Evolutionary conservation across 2,113 vertebrate genomes (phyloP).

Genomic region (Diphyllodes magnificus): DNA sequence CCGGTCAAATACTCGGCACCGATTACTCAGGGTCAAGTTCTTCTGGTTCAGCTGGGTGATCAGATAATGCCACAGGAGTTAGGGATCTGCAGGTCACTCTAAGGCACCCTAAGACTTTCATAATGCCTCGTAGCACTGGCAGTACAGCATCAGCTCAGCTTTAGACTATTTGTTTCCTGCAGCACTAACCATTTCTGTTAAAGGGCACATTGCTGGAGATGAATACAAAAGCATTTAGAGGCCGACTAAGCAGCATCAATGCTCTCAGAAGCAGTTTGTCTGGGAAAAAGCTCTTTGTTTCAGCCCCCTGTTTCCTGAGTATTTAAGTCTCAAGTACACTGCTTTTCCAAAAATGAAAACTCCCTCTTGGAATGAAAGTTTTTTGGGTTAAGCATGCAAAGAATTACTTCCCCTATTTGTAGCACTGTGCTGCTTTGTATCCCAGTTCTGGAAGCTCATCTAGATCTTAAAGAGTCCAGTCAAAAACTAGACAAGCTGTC

Average conservation of each 20-base stretch:
- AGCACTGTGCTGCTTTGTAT: slow-evolving; percentile 36
- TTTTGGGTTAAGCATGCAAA: slow-evolving; percentile 47
- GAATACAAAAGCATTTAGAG: slow-evolving; percentile 41
- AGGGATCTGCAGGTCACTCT: slow-evolving; percentile 28
- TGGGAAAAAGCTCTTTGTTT: slow-evolving; percentile 24
- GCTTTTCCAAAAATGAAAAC: slow-evolving; percentile 28
- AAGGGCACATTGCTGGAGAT: slow-evolving; percentile 38
- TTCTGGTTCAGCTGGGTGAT: slow-evolving; percentile 91
- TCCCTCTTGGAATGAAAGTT: slow-evolving; percentile 23
- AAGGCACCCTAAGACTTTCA: slow-evolving; percentile 33
- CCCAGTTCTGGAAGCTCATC: slow-evolving; percentile 36
- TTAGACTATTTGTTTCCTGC: slow-evolving; percentile 33
- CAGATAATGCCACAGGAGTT: slow-evolving; percentile 33
- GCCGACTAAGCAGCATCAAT: neutral
- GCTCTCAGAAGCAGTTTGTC: slow-evolving; percentile 20
- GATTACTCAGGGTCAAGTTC: slow-evolving; percentile 90
- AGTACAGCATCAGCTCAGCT: slow-evolving; percentile 38
- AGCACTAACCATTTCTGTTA: slow-evolving; percentile 30
- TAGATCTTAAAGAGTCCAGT: slow-evolving; percentile 29
- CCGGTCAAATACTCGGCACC: slow-evolving; percentile 96
- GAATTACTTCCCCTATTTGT: slow-evolving; percentile 34
- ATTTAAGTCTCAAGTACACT: slow-evolving; percentile 22
- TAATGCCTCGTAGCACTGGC: neutral
- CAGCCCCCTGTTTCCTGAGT: slow-evolving; percentile 30
- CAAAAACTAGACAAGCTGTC: slow-evolving; percentile 22